Percentiles rank a stretch among this genome's conserved stretches.
phyloP scores from a whole-genome alignment of 2,113 vertebrate genomes.

The Potamarius usumacintae region DNA sequence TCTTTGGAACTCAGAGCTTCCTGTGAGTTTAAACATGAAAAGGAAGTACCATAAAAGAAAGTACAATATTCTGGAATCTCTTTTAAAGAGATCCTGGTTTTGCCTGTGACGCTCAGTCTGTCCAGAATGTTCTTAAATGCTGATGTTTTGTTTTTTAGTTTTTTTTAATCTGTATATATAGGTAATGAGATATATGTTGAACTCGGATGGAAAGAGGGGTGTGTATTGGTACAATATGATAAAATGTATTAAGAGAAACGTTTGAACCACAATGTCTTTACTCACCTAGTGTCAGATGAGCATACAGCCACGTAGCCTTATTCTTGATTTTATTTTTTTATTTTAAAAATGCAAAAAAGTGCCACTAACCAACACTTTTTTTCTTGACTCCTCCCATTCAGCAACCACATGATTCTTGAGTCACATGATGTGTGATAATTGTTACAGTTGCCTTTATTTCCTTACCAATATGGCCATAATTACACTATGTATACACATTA shows the following conservation, averaged over 20 bases:
- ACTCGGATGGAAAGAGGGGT: slow-evolving; percentile 55
- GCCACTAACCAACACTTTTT: slow-evolving; percentile 71
- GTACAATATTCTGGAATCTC: too few species aligned
- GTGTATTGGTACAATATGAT: slow-evolving; percentile 29
- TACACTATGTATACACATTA: slow-evolving; percentile 77
- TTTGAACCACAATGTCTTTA: slow-evolving; percentile 58
- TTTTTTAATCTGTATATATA: slow-evolving; percentile 32
- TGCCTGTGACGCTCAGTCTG: slow-evolving; percentile 48
- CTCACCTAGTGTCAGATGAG: slow-evolving; percentile 68
- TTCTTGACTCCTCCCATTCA: slow-evolving; percentile 73
- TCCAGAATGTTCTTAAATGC: slow-evolving; percentile 46
- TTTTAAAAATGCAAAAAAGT: slow-evolving; percentile 75
- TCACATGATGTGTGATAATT: slow-evolving; percentile 68
- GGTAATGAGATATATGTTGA: slow-evolving; percentile 50
- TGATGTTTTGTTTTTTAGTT: too few species aligned
- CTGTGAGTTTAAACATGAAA: slow-evolving; percentile 57
- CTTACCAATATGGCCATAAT: slow-evolving; percentile 77
- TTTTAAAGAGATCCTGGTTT: slow-evolving; percentile 46
- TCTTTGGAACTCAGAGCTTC: slow-evolving; percentile 43
- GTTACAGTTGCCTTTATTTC: slow-evolving; percentile 80
- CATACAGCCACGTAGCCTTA: slow-evolving; percentile 81
- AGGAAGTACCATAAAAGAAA: slow-evolving; percentile 46
- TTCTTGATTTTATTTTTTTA: slow-evolving; percentile 76
- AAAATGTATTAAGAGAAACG: slow-evolving; percentile 41
- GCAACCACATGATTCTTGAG: slow-evolving; percentile 69